Evolutionary conservation across 2,797 vertebrate species (phyloP).

Genomic region (Rhynchotus rufescens): DNA sequence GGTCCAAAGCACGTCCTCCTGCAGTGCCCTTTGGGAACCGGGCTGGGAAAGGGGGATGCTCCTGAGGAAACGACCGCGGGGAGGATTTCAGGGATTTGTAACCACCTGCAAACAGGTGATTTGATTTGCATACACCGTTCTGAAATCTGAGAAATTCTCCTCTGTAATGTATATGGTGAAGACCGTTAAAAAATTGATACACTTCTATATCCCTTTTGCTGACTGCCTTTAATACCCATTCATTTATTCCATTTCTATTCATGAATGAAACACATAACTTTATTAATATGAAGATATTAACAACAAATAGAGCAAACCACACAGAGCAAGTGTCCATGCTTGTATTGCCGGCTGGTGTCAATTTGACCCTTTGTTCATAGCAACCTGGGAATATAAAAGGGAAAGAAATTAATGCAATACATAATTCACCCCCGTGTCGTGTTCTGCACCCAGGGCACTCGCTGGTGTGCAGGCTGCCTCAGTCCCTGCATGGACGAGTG

Average conservation of each 20-base stretch:
- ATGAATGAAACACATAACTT: not conserved
- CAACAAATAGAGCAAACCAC: not conserved
- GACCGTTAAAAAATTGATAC: not conserved
- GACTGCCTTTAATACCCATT: not conserved
- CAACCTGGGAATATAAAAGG: not conserved
- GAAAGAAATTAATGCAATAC: not conserved
- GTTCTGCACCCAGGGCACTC: no score
- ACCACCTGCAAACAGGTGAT: no score
- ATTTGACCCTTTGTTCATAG: not conserved
- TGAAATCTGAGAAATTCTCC: not conserved
- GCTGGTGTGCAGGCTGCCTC: fast-evolving
- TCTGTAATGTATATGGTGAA: no score
- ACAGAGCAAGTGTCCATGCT: not conserved
- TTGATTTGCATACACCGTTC: no score
- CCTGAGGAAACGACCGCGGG: no score
- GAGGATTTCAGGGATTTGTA: no score
- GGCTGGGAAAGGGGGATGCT: no score
- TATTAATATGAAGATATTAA: not conserved
- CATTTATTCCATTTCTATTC: not conserved
- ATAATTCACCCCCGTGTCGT: not conserved
- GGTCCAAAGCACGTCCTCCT: no score
- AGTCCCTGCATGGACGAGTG: fast-evolving
- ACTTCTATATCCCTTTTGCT: not conserved
- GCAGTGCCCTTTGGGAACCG: no score
- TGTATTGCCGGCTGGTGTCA: not conserved